Evolutionary conservation across 2,888 invertebrate species (phyloP), one percentile per base, ranked within the genome.

Genomic region (Ornithoptera alexandrae): DNA sequence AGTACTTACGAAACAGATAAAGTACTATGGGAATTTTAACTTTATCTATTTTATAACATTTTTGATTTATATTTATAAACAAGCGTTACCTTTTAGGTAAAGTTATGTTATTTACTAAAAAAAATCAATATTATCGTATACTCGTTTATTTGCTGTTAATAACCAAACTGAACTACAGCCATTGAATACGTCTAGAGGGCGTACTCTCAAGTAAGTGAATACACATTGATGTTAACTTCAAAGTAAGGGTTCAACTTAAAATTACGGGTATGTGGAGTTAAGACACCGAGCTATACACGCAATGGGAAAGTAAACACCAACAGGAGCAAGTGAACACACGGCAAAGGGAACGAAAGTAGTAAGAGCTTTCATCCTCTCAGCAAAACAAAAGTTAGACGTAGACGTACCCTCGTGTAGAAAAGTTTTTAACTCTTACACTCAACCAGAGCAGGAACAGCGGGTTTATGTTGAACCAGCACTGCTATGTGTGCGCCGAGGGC

Each of bases 381-480:
- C 20, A 56, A 22, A 56, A 69, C 69, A 65, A 69, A 61, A 57
- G 67, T 56, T 20, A 17, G 24, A 15, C 39, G 24, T 60, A 39
- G 17, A 57, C 24, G 42, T 61, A 18, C 53, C 20, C 15, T 60
- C 12, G 61, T 65, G 50, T 64, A 22, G 39, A 39, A 68, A 64
- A 60, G 69, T 61, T 61, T 69, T 56, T 20, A 65, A 65, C 65
- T 61, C 46, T 59, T 61, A 7, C 6, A 39, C n/a, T 20, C 56
- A 64, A 18, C 42, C 24, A 20, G 63, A 20, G 50, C 46, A 50
- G 42, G 17, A 69, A 69, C 69, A 69, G 65, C 61, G 60, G 60
- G 17, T 62, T 56, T 42, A 61, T 56, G 61, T 69, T 69, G 65
- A 56, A 56, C 20, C 24, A 20, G 61, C 17, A 63, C 58, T 39